A percentile compares a stretch with the other conserved stretches of the same genome.
Conservation (phyloP, 2,113 vertebrate species). For the Pteropus alecto region DNA sequence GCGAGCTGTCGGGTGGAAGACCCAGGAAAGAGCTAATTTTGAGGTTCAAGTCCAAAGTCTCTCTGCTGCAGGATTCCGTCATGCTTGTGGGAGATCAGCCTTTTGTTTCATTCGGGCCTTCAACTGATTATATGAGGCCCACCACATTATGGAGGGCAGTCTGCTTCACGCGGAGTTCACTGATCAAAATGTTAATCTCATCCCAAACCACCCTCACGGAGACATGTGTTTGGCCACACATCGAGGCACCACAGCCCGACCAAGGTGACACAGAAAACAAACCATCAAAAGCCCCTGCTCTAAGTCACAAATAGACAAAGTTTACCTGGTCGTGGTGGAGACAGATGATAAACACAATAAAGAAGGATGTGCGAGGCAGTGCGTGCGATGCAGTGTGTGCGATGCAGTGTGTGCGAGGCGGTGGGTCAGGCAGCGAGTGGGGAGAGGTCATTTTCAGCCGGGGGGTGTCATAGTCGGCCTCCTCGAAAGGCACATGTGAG, state of each 20-base stretch:
- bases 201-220: neutral
- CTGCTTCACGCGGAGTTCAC: neutral
- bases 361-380: too few species aligned
- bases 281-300: neutral
- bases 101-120: neutral
- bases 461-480: neutral
- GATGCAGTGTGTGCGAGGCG: too few species aligned
- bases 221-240: neutral
- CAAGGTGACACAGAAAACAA: neutral
- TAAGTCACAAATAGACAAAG: neutral
- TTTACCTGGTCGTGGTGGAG: too few species aligned
- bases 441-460: too few species aligned
- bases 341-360: too few species aligned
- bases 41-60: neutral
- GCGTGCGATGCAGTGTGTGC: too few species aligned
- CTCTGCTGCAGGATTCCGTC: neutral
- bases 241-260: neutral
- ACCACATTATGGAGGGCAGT: rapidly evolving
- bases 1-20: neutral
- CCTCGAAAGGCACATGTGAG: neutral
- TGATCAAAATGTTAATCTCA: neutral
- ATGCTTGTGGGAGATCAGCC: too few species aligned
- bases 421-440: neutral
- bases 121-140: neutral
- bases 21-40: neutral